These are phyloP conservation scores for Sebastes elongatus DNA, from an alignment of 2,797 vertebrate species.

Conservation along the genomic window DNA sequence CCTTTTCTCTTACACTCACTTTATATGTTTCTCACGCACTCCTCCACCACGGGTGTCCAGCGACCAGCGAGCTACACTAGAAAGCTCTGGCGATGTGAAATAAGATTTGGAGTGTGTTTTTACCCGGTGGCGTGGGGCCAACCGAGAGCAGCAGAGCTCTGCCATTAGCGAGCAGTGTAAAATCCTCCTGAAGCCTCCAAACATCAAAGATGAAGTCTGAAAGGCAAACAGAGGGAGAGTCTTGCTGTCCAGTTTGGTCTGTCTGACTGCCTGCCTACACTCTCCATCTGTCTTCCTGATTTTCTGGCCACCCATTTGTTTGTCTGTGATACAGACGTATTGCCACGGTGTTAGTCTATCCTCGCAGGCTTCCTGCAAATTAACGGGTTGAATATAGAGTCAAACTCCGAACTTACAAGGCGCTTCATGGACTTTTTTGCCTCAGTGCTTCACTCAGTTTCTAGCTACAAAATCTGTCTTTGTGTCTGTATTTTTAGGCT, in stretches of 20 bases:
- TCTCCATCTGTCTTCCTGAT: conserved; percentile 6
- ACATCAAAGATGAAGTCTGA: conserved; percentile 59
- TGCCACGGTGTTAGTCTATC: not conserved
- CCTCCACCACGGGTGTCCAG: not conserved
- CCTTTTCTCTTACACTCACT: conserved; percentile 2
- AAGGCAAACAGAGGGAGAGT: conserved; percentile 39
- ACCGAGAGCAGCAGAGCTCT: conserved; percentile 43
- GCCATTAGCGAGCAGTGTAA: conserved; percentile 48
- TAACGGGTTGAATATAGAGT: not conserved
- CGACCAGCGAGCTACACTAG: conserved; percentile 13
- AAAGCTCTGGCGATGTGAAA: conserved; percentile 47
- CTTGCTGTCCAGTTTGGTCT: conserved; percentile 24
- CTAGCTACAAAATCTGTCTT: not conserved
- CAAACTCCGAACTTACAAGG: not conserved
- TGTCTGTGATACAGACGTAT: conserved; percentile 2
- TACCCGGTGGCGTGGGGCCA: conserved; percentile 23
- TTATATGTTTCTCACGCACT: not conserved
- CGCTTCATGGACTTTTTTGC: not conserved
- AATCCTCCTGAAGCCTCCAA: conserved; percentile 56
- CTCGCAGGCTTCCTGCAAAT: not conserved
- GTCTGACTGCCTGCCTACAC: conserved; percentile 6
- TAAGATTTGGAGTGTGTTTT: conserved; percentile 40
- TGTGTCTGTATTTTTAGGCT: not conserved
- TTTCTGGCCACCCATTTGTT: conserved; percentile 22
- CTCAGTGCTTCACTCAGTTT: not conserved